phyloP scores from a whole-genome alignment of 1,140 invertebrate species.

The Copidosoma floridanum region DNA sequence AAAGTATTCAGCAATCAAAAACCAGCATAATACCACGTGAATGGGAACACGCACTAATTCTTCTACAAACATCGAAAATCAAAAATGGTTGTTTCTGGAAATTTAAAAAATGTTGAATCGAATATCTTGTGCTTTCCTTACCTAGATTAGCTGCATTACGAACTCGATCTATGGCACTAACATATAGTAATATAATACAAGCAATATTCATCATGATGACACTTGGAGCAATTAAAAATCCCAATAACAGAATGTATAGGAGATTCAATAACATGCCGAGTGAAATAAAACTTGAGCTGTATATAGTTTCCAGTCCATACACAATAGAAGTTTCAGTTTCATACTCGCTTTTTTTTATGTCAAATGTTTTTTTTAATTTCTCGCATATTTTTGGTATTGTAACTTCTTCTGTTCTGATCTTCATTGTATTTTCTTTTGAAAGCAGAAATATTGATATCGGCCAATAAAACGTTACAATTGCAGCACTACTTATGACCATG shows the following conservation, averaged over 20 bases:
- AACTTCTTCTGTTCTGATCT: conserved; percentile 56
- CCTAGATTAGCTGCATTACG: conserved; percentile 58
- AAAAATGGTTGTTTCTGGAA: no score
- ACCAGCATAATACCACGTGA: conserved; percentile 66
- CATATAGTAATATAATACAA: conserved; percentile 41
- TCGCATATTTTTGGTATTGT: conserved; percentile 64
- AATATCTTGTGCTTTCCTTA: no score
- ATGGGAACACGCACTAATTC: conserved; percentile 61
- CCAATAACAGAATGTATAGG: conserved; percentile 64
- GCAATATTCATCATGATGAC: conserved; percentile 60
- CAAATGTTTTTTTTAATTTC: conserved; percentile 62
- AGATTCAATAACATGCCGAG: conserved; percentile 62
- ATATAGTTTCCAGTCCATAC: conserved; percentile 72
- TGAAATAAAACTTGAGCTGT: conserved; percentile 65
- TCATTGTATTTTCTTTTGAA: conserved; percentile 53
- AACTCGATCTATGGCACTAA: conserved; percentile 25
- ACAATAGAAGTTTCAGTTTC: conserved; percentile 63
- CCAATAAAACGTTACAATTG: conserved; percentile 58
- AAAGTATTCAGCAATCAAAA: conserved; percentile 73
- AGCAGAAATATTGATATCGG: conserved; percentile 62
- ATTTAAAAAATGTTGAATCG: no score
- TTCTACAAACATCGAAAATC: no score
- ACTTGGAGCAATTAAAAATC: conserved; percentile 63
- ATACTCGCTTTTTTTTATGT: conserved; percentile 53
- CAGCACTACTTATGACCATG: no score